phyloP scores from a whole-genome alignment of 2,888 invertebrate species.

The Axea sp. region DNA sequence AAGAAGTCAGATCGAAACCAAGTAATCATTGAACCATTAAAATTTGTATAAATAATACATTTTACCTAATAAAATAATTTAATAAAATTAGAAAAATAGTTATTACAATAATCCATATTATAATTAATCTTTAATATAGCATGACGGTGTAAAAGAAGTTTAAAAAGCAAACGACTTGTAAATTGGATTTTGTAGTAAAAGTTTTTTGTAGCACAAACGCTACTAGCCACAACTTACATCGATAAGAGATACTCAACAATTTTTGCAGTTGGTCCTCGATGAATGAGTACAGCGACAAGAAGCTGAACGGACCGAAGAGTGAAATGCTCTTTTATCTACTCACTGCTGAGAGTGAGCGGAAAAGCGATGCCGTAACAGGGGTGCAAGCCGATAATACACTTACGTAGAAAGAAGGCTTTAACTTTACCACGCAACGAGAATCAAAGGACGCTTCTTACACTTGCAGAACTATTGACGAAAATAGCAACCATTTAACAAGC shows the following conservation, averaged over 20 bases:
- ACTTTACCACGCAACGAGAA: slow-evolving; percentile 9
- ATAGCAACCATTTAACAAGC: slow-evolving; percentile 11
- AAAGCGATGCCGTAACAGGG: slow-evolving; percentile 52
- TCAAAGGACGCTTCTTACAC: slow-evolving; percentile 16
- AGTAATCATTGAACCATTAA: too few species aligned
- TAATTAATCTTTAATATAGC: too few species aligned
- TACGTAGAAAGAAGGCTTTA: slow-evolving; percentile 48
- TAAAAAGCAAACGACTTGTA: background rate
- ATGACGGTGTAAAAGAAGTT: background rate
- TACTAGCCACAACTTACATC: slow-evolving; percentile 5
- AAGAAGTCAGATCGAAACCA: too few species aligned
- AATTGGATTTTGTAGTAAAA: slow-evolving; percentile 9
- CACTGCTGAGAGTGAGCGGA: slow-evolving; percentile 3
- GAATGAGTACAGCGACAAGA: slow-evolving; percentile 31
- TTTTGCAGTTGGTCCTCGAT: slow-evolving; percentile 19
- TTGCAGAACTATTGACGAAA: slow-evolving; percentile 14
- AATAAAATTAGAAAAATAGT: too few species aligned
- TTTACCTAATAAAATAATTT: too few species aligned
- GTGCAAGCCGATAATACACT: slow-evolving; percentile 64
- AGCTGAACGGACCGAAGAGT: slow-evolving; percentile 13
- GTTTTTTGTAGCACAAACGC: background rate
- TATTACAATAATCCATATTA: too few species aligned
- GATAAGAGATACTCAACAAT: slow-evolving; percentile 18
- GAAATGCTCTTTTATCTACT: slow-evolving; percentile 21
- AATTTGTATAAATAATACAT: too few species aligned